These are phyloP conservation scores for Drosophila sp. DNA, from an alignment of 1,140 invertebrate species.

Conservation along the genomic window DNA sequence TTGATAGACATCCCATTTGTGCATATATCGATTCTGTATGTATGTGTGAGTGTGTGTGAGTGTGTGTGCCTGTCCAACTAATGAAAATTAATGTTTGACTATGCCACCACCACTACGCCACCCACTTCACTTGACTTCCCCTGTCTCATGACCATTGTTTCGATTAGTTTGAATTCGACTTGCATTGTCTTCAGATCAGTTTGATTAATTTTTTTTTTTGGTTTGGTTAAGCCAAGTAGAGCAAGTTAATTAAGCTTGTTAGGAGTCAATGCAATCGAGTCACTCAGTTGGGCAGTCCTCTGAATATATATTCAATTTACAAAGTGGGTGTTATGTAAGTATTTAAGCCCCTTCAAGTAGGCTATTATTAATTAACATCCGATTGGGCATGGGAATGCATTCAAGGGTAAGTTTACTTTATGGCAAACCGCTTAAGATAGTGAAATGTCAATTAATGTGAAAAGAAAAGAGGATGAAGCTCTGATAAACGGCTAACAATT, in stretches of 20 bases:
- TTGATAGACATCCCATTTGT: conserved; percentile 15
- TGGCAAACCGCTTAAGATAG: background rate
- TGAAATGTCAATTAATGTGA: background rate
- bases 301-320: background rate
- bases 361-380: conserved; percentile 43
- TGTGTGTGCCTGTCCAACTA: conserved; percentile 36
- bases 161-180: conserved; percentile 14
- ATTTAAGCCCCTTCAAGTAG: conserved; percentile 35
- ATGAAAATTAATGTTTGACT: conserved; percentile 70
- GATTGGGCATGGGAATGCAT: background rate
- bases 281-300: background rate
- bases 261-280: conserved; percentile 8
- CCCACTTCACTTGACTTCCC: conserved; percentile 10
- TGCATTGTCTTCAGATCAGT: conserved; percentile 36
- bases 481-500: no score
- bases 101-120: conserved; percentile 14
- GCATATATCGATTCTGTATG: conserved; percentile 13
- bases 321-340: conserved; percentile 39
- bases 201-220: conserved; percentile 39
- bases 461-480: background rate
- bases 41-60: conserved; percentile 9
- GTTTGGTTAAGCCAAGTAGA: conserved; percentile 27
- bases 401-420: background rate
- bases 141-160: conserved; percentile 30
- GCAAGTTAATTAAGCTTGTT: conserved; percentile 54